A percentile compares a stretch with the other conserved stretches of the same genome.
These are phyloP conservation scores for Ailurus styani DNA, from an alignment of 2,113 vertebrate species.

Conservation along the genomic window DNA sequence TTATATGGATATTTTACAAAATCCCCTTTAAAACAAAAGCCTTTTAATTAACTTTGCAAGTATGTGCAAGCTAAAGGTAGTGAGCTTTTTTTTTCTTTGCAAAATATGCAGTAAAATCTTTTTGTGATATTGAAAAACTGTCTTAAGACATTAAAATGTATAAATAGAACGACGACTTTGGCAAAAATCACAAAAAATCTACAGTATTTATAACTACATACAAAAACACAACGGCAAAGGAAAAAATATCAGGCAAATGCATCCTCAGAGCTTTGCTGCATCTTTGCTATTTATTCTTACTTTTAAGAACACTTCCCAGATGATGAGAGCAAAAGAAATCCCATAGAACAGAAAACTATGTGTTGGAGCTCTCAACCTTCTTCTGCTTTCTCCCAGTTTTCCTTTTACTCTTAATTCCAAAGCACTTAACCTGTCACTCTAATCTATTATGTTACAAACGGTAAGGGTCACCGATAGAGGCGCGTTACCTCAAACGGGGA, in stretches of 20 bases:
- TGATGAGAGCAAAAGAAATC: conserved; percentile 87
- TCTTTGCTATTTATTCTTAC: conserved; percentile 80
- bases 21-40: conserved; percentile 86
- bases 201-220: conserved; percentile 94
- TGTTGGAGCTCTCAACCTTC: conserved; percentile 61
- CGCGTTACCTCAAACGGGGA: conserved; percentile 12
- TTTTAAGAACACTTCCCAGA: conserved; percentile 88
- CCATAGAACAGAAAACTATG: conserved; percentile 75
- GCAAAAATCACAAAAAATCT: conserved; percentile 92
- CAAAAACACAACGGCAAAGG: conserved; percentile 93
- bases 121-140: conserved; percentile 90
- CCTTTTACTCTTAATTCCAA: conserved; percentile 61
- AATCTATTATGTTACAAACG: conserved; percentile 37
- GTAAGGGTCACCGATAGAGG: conserved; percentile 60
- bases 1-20: conserved; percentile 99
- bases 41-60: conserved; percentile 86
- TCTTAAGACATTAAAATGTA: conserved; percentile 96
- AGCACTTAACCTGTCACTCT: conserved; percentile 73
- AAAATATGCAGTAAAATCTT: conserved; percentile 91
- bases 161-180: conserved; percentile 96
- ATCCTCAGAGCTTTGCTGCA: conserved; percentile 84
- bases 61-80: conserved; percentile 90
- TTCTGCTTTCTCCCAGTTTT: conserved; percentile 51
- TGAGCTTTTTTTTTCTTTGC: conserved; percentile 89
- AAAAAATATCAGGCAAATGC: conserved; percentile 87